Percentiles rank a stretch among this genome's conserved stretches.
Conservation (phyloP, 2,113 vertebrate species). For the Speoplatyrhinus poulsoni region DNA sequence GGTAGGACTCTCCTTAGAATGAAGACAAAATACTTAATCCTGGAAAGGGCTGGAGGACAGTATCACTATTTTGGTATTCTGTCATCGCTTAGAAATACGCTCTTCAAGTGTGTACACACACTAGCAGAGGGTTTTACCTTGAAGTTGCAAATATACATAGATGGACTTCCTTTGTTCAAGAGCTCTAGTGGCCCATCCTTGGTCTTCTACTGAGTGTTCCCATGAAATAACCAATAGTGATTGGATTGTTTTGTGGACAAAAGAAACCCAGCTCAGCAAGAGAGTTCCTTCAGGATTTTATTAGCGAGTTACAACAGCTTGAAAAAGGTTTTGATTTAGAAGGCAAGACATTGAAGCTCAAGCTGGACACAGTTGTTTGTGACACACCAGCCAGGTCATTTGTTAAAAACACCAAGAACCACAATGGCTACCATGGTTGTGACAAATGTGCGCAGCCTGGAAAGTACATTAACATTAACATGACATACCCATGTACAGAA, state of each 20-base stretch:
- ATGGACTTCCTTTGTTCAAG: slow-evolving; percentile 23
- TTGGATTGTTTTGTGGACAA: slow-evolving; percentile 24
- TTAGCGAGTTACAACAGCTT: slow-evolving; percentile 11
- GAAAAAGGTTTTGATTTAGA: slow-evolving; percentile 16
- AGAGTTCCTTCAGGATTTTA: slow-evolving; percentile 13
- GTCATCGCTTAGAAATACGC: slow-evolving; percentile 8
- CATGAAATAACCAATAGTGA: slow-evolving; percentile 26
- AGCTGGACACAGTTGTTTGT: slow-evolving; percentile 18
- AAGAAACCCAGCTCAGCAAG: slow-evolving; percentile 22
- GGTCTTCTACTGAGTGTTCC: slow-evolving; percentile 22
- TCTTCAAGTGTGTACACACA: slow-evolving; percentile 16
- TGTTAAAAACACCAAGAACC: slow-evolving; percentile 33
- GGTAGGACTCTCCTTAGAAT: too few relatives aligned
- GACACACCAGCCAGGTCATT: slow-evolving; percentile 6
- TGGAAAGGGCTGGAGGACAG: slow-evolving; percentile 26
- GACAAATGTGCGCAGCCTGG: slow-evolving; percentile 26
- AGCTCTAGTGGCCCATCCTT: slow-evolving; percentile 31
- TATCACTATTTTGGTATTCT: slow-evolving; percentile 33
- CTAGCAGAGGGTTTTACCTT: slow-evolving; percentile 5
- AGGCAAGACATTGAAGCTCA: slow-evolving; percentile 4
- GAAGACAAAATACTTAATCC: too few relatives aligned
- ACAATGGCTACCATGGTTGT: slow-evolving; percentile 30
- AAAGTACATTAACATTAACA: slow-evolving; percentile 5
- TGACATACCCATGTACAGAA: slow-evolving; percentile 28
- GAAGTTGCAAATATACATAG: slow-evolving; percentile 27